phyloP scores from a whole-genome alignment of 2,888 invertebrate genomes.

The Philhelius pedissequus region DNA sequence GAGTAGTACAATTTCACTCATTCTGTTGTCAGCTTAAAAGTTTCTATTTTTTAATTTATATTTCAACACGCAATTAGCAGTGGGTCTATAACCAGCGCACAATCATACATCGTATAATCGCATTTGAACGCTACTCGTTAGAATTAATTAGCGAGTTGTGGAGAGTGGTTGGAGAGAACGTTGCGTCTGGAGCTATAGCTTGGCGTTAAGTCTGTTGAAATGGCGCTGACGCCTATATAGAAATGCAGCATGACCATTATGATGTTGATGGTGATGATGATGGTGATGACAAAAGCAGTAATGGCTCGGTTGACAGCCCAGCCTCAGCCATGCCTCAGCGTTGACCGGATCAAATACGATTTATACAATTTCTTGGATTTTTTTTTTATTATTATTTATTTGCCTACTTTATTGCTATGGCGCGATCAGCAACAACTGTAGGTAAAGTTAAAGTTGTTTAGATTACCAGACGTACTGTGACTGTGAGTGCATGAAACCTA shows the following conservation, averaged over 20 bases:
- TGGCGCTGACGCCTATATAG: conserved; percentile 4
- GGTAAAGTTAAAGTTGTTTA: too few relatives aligned
- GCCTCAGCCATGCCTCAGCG: too few relatives aligned
- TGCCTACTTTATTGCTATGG: background rate
- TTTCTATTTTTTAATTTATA: background rate
- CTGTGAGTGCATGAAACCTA: conserved; percentile 44
- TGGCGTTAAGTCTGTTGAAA: background rate
- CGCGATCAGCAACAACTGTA: background rate
- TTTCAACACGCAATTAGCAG: conserved; percentile 53
- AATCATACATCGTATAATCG: conserved; percentile 62
- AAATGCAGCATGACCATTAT: conserved; percentile 1
- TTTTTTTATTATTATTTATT: conserved; percentile 18
- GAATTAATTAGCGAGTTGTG: conserved; percentile 59
- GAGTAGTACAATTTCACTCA: conserved; percentile 1
- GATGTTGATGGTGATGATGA: conserved; percentile 9
- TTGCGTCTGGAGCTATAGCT: conserved; percentile 5
- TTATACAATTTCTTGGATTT: conserved; percentile 22
- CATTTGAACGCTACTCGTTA: conserved; percentile 63
- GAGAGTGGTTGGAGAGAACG: conserved; percentile 8
- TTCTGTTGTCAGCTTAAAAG: conserved; percentile 26
- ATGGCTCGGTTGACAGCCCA: conserved; percentile 30
- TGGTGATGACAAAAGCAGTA: conserved; percentile 22
- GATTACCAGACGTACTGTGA: background rate
- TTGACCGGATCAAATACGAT: conserved; percentile 53
- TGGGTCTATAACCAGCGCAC: conserved; percentile 32